Evolutionary conservation across 2,113 vertebrate genomes (phyloP).

Genomic region (Myiopsitta monachus): DNA sequence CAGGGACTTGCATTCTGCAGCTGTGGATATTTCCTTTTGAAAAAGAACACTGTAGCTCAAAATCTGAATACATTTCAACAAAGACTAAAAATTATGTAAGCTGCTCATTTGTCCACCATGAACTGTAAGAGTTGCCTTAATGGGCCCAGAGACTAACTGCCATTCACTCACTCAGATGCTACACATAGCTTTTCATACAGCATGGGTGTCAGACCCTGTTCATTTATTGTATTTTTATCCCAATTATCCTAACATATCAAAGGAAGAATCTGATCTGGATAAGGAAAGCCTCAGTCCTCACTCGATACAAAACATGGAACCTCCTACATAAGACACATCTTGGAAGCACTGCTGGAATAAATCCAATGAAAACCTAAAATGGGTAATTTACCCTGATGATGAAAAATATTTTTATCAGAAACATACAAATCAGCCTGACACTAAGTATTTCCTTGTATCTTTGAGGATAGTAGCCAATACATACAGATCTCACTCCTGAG

Average conservation of each 20-base stretch:
- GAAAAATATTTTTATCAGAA: not conserved
- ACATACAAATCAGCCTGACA: not conserved
- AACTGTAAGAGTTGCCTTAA: not conserved
- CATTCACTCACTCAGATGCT: not conserved
- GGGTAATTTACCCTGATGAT: not conserved
- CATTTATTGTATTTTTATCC: not conserved
- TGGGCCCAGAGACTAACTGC: not conserved
- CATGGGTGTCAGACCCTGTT: not conserved
- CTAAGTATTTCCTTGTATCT: not conserved
- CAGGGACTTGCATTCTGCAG: not conserved
- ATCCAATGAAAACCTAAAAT: not conserved
- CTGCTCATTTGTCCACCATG: not conserved
- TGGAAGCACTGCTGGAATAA: not conserved
- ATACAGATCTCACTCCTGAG: not conserved
- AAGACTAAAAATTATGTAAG: not conserved
- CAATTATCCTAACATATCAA: not conserved
- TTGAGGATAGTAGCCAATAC: not conserved
- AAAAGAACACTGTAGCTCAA: not conserved
- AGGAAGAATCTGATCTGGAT: not conserved
- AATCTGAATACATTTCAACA: not conserved
- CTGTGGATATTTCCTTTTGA: not conserved
- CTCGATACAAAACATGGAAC: not conserved
- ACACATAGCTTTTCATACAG: not conserved
- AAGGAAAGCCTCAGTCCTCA: not conserved
- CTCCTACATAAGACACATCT: not conserved